Evolutionary conservation across 30 jellyfish, hydroid and myxozoan genomes (phyloP).

Genomic region (Turritopsis rubra): DNA sequence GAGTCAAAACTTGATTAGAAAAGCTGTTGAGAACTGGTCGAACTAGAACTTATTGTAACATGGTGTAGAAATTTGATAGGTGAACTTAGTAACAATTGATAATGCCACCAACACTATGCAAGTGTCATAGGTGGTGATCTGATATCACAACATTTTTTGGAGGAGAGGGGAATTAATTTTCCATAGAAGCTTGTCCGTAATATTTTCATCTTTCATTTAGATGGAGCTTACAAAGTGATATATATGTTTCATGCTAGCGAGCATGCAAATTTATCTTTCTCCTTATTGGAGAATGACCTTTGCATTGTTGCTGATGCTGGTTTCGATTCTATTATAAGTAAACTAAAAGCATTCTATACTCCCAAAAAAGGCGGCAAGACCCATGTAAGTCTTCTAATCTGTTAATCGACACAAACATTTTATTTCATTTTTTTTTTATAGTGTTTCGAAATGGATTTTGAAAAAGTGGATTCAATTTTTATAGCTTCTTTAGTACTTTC

Average conservation of each 20-base stretch:
- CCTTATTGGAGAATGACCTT: slow-evolving; percentile 62
- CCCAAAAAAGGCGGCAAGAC: slow-evolving; percentile 71
- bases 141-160: too few species aligned
- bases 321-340: slow-evolving; percentile 48
- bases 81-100: too few species aligned
- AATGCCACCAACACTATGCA: too few species aligned
- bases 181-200: neutral
- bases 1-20: too few species aligned
- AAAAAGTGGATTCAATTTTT: too few species aligned
- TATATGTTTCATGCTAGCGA: slow-evolving; percentile 59
- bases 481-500: too few species aligned
- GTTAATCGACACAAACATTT: neutral
- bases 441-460: too few species aligned
- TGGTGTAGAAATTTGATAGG: too few species aligned
- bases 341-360: slow-evolving; percentile 49
- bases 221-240: slow-evolving; percentile 40
- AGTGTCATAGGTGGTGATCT: too few species aligned
- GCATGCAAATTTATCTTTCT: slow-evolving; percentile 46
- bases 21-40: too few species aligned
- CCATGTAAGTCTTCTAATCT: slow-evolving; percentile 28
- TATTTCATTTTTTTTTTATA: neutral
- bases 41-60: too few species aligned
- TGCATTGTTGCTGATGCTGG: slow-evolving; percentile 83
- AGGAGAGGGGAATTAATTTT: too few species aligned
- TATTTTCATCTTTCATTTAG: slow-evolving; percentile 12